phyloP scores from a whole-genome alignment of 2,888 invertebrate species.

The Exocentrus adspersus region DNA sequence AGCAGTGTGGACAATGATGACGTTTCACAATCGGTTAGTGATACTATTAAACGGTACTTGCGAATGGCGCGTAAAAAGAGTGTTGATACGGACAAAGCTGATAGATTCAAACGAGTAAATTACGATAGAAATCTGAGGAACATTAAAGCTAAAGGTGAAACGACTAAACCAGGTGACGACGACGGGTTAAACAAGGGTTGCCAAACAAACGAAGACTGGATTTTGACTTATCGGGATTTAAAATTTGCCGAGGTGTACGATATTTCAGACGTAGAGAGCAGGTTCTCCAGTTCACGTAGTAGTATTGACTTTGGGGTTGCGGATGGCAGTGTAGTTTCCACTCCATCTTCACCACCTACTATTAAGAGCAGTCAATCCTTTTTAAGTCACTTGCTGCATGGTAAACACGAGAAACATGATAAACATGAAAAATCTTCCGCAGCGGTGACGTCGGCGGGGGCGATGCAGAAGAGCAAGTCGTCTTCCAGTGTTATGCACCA shows the following conservation, averaged over 20 bases:
- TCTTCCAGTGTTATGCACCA: conserved; percentile 86
- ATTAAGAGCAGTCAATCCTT: conserved; percentile 70
- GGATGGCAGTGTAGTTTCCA: conserved; percentile 58
- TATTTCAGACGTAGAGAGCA: conserved; percentile 58
- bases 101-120: conserved; percentile 87
- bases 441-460: conserved; percentile 67
- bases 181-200: conserved; percentile 80
- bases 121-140: conserved; percentile 86
- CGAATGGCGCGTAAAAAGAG: conserved; percentile 90
- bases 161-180: conserved; percentile 80
- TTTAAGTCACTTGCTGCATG: conserved; percentile 71
- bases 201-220: conserved; percentile 83
- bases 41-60: conserved; percentile 86
- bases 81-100: conserved; percentile 81
- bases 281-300: conserved; percentile 67
- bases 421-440: conserved; percentile 50
- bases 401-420: conserved; percentile 61
- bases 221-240: conserved; percentile 68
- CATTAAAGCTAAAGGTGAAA: conserved; percentile 81
- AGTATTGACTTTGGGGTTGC: conserved; percentile 66
- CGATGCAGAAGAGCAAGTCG: conserved; percentile 92
- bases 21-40: conserved; percentile 86
- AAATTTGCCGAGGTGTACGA: conserved; percentile 62
- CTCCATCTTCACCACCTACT: conserved; percentile 64
- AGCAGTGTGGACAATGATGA: conserved; percentile 87